These are phyloP conservation scores for Anguilla japonica DNA, from an alignment of 2,113 vertebrate genomes.

Conservation along the genomic window DNA sequence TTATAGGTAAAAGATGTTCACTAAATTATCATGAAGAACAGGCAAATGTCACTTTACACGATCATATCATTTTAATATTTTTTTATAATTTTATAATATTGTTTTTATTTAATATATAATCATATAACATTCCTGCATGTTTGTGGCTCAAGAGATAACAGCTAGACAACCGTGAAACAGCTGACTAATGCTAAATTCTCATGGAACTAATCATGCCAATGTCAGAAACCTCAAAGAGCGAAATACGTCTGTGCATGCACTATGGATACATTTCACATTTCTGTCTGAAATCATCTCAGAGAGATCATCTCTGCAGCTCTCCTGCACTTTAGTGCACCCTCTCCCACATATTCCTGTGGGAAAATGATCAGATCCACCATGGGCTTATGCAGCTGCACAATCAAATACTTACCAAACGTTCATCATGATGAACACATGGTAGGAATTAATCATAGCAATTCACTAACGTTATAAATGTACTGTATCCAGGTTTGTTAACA, in stretches of 20 bases:
- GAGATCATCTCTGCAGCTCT: neutral
- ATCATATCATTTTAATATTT: no score
- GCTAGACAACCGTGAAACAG: no score
- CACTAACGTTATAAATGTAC: conserved; percentile 25
- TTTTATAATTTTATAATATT: no score
- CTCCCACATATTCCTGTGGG: conserved; percentile 23
- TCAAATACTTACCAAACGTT: neutral
- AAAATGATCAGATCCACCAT: conserved; percentile 25
- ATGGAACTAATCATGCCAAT: no score
- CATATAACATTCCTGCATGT: no score
- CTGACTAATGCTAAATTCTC: no score
- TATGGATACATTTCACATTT: no score
- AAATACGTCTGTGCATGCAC: no score
- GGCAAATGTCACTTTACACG: neutral
- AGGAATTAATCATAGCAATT: conserved; percentile 41
- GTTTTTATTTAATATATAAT: no score
- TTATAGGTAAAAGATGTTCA: neutral
- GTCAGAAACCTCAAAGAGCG: no score
- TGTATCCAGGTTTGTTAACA: no score
- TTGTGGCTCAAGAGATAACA: no score
- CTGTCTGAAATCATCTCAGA: neutral
- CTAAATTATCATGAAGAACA: neutral
- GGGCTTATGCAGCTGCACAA: conserved; percentile 35
- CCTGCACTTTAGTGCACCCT: neutral
- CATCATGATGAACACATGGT: conserved; percentile 35